phyloP scores from a whole-genome alignment of 2,888 invertebrate genomes.

The Acronicta aceris region DNA sequence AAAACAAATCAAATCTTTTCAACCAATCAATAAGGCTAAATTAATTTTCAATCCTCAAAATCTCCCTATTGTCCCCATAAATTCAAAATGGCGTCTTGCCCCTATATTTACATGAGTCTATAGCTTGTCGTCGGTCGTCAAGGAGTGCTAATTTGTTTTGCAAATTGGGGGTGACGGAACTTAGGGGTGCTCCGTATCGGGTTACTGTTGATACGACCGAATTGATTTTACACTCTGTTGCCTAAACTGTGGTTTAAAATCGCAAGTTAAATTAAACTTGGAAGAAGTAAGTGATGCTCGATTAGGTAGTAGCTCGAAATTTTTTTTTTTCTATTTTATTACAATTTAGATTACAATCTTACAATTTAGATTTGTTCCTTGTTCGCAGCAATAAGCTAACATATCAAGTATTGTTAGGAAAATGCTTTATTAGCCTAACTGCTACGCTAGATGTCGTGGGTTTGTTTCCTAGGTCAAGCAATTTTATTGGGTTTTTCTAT shows the following conservation, averaged over 20 bases:
- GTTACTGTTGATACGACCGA: conserved; percentile 55
- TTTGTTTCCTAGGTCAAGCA: too few species aligned
- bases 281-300: conserved; percentile 11
- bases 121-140: conserved; percentile 67
- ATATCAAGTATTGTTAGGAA: too few species aligned
- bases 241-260: conserved; percentile 42
- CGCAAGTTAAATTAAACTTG: conserved; percentile 18
- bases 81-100: conserved; percentile 48
- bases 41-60: neutral
- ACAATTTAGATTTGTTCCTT: too few species aligned
- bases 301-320: conserved; percentile 3
- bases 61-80: conserved; percentile 9
- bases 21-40: too few species aligned
- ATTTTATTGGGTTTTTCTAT: too few species aligned
- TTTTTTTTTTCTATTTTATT: neutral
- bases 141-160: conserved; percentile 85
- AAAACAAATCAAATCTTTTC: too few species aligned
- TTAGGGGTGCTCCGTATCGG: conserved; percentile 50
- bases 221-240: conserved; percentile 59
- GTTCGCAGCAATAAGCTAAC: too few species aligned
- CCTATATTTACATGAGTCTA: conserved; percentile 1
- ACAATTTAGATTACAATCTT: too few species aligned
- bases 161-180: conserved; percentile 82
- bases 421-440: too few species aligned
- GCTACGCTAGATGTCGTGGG: too few species aligned